Evolutionary conservation across 1,140 invertebrate species (phyloP).

Genomic region (Bombus waltoni): DNA sequence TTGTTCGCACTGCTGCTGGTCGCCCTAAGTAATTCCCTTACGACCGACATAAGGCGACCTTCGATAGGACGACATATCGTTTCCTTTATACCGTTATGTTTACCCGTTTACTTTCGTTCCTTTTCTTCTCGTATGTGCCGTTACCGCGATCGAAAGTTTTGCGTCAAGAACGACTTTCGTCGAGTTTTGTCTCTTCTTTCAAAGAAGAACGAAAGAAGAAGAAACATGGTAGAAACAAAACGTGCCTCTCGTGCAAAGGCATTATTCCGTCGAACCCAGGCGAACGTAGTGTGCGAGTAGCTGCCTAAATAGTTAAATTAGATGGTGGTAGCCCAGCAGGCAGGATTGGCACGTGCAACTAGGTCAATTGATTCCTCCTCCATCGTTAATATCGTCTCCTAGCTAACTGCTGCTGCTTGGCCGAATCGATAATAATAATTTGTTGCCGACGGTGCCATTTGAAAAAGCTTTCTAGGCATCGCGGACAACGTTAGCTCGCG

Average conservation of each 20-base stretch:
- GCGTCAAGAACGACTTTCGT: background rate
- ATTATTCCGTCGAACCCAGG: constrained; percentile 36
- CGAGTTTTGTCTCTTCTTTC: background rate
- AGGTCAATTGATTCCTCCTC: constrained; percentile 75
- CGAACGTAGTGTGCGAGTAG: constrained; percentile 36
- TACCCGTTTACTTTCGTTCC: background rate
- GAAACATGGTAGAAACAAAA: constrained; percentile 35
- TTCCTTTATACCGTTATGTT: background rate
- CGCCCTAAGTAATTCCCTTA: background rate
- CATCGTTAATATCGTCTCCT: constrained; percentile 50
- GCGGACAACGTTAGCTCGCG: background rate
- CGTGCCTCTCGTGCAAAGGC: constrained; percentile 27
- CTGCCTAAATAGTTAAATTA: constrained; percentile 78
- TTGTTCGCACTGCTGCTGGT: background rate
- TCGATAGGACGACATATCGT: background rate
- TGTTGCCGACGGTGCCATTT: background rate
- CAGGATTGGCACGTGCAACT: constrained; percentile 68
- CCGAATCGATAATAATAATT: constrained; percentile 29
- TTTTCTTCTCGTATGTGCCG: background rate
- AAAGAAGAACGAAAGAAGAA: background rate
- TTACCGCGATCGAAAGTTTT: background rate
- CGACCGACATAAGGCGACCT: background rate
- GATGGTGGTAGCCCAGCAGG: constrained; percentile 60
- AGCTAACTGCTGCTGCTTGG: constrained; percentile 33
- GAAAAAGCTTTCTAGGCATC: background rate